A percentile compares a stretch with the other conserved stretches of the same genome.
These are phyloP conservation scores for Listronotus bonariensis DNA, from an alignment of 1,140 invertebrate genomes.

Conservation along the genomic window DNA sequence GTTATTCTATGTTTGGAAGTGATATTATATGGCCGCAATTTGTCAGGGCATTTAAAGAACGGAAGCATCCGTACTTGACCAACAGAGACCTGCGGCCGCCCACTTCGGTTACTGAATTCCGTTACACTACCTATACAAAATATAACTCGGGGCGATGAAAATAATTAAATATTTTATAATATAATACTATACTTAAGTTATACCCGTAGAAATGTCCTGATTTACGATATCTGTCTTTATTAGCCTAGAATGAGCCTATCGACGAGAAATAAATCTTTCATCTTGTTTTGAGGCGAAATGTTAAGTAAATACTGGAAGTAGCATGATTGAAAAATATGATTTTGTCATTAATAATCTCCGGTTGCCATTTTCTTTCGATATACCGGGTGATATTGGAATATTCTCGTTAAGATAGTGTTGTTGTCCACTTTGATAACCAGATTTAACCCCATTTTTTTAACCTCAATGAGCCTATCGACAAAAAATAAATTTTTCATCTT, in stretches of 20 bases:
- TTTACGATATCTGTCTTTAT: constrained; percentile 13
- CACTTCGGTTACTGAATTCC: constrained; percentile 9
- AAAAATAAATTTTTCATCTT: no score
- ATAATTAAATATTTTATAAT: constrained; percentile 14
- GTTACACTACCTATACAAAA: constrained; percentile 10
- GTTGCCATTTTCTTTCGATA: background rate
- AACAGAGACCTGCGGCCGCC: background rate
- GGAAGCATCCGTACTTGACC: background rate
- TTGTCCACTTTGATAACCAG: no score
- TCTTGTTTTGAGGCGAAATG: background rate
- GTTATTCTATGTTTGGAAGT: no score
- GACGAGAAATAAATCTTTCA: constrained; percentile 3
- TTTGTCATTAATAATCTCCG: constrained; percentile 2
- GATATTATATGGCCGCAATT: no score
- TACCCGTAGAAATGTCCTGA: constrained; percentile 10
- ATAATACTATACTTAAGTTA: constrained; percentile 10
- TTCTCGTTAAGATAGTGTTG: no score
- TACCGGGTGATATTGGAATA: constrained; percentile 4
- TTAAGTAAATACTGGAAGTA: no score
- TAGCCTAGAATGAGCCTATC: constrained; percentile 12
- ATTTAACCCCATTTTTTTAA: no score
- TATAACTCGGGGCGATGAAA: background rate
- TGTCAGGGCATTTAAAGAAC: background rate
- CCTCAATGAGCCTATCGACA: no score
- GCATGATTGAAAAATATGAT: constrained; percentile 10